These are phyloP conservation scores for Gallinago paraguaiae DNA, from an alignment of 2,113 vertebrate genomes.

Conservation along the genomic window DNA sequence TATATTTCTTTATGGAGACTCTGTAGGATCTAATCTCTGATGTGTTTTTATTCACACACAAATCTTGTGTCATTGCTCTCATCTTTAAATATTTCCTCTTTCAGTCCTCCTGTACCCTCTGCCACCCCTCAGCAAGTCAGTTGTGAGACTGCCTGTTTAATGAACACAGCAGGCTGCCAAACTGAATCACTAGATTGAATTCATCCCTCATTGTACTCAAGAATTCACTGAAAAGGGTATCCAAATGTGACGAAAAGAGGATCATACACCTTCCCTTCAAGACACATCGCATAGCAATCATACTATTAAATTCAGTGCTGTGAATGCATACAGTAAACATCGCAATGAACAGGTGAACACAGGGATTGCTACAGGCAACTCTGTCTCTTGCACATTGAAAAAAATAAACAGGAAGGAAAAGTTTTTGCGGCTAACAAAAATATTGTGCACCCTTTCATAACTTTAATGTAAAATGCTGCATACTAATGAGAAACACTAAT, in stretches of 20 bases:
- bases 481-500: not conserved
- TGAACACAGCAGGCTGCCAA: not conserved
- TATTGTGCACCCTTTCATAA: not conserved
- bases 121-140: not conserved
- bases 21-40: not conserved
- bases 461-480: not conserved
- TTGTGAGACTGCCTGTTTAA: not conserved
- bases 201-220: not conserved
- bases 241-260: not conserved
- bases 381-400: not conserved
- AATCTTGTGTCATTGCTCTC: not conserved
- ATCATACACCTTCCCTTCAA: not conserved
- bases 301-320: not conserved
- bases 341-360: not conserved
- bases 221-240: not conserved
- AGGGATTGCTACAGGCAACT: not conserved
- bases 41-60: not conserved
- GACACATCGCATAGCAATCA: not conserved
- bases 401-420: not conserved
- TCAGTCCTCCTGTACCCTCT: not conserved
- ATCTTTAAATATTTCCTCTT: not conserved
- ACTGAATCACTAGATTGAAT: not conserved
- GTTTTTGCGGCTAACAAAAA: not conserved
- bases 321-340: not conserved
- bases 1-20: not conserved